A percentile compares a stretch with the other conserved stretches of the same genome.
Evolutionary conservation across 2,888 invertebrate genomes (phyloP).

Genomic region (Galerucella pusilla): DNA sequence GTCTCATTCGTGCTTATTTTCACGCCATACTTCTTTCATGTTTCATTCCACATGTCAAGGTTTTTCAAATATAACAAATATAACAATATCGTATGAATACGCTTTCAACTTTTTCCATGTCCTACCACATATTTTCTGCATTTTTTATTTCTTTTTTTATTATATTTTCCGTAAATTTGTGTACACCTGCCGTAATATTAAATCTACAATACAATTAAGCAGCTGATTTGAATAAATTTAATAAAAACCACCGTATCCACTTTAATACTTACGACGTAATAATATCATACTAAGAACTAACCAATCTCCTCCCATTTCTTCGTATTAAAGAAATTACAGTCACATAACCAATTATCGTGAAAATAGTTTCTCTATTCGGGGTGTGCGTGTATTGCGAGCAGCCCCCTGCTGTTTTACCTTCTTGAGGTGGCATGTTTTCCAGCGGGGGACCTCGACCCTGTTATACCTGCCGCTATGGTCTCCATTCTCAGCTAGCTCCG

Average conservation of each 20-base stretch:
- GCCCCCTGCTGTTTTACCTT: constrained; percentile 51
- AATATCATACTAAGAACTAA: no score
- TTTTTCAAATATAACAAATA: background rate
- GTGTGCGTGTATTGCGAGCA: constrained; percentile 46
- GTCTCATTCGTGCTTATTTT: background rate
- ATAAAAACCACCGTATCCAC: no score
- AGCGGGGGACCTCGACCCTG: constrained; percentile 40
- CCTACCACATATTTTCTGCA: no score
- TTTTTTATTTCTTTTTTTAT: no score
- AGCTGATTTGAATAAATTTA: no score
- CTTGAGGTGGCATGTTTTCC: constrained; percentile 55
- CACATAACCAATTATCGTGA: constrained; percentile 45
- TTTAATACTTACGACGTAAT: no score
- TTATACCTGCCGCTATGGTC: constrained; percentile 18
- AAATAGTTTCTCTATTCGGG: constrained; percentile 46
- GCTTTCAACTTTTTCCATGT: no score
- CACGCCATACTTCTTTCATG: no score
- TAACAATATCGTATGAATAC: no score
- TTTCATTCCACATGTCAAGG: background rate
- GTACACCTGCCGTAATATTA: no score
- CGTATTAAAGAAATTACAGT: constrained; percentile 22
- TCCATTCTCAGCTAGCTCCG: background rate
- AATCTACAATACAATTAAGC: no score
- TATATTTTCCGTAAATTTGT: no score
- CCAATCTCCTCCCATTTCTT: background rate